phyloP scores from a whole-genome alignment of 1,140 invertebrate genomes.

The Sycophila sp. region DNA sequence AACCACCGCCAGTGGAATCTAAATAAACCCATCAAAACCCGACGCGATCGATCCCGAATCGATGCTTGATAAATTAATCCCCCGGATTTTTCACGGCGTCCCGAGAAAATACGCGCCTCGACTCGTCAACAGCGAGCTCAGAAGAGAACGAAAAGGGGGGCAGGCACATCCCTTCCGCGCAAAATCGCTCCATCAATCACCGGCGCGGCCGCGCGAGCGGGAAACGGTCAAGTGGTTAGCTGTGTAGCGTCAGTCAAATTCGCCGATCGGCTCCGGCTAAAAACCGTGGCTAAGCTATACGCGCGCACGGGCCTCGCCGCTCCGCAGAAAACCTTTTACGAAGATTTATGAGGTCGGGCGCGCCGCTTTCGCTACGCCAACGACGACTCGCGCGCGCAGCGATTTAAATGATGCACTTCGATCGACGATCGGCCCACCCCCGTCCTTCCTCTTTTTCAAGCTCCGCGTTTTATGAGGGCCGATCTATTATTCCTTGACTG shows the following conservation, averaged over 20 bases:
- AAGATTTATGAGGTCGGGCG: conserved; percentile 56
- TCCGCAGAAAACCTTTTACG: conserved; percentile 48
- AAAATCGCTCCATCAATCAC: conserved; percentile 63
- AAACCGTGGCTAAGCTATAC: conserved; percentile 16
- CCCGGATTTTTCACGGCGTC: conserved; percentile 23
- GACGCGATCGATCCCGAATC: no score
- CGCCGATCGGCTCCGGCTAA: conserved; percentile 40
- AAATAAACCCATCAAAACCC: no score
- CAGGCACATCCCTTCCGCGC: not conserved
- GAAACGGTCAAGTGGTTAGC: conserved; percentile 66
- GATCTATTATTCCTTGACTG: conserved; percentile 4
- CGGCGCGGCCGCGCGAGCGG: conserved; percentile 41
- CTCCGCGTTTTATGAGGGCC: conserved; percentile 6
- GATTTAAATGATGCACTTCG: conserved; percentile 30
- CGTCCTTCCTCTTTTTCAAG: conserved; percentile 41
- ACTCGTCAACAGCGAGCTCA: no score
- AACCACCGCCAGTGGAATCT: no score
- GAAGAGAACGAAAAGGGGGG: no score
- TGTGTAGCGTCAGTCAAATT: conserved; percentile 65
- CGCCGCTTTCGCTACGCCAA: not conserved
- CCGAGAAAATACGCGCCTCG: conserved; percentile 7
- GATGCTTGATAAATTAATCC: conserved; percentile 23
- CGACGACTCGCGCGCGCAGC: not conserved
- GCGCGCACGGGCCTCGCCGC: not conserved
- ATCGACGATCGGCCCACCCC: conserved; percentile 17